These are phyloP conservation scores for Pitta sordida DNA, from an alignment of 2,113 vertebrate species.

Conservation along the genomic window DNA sequence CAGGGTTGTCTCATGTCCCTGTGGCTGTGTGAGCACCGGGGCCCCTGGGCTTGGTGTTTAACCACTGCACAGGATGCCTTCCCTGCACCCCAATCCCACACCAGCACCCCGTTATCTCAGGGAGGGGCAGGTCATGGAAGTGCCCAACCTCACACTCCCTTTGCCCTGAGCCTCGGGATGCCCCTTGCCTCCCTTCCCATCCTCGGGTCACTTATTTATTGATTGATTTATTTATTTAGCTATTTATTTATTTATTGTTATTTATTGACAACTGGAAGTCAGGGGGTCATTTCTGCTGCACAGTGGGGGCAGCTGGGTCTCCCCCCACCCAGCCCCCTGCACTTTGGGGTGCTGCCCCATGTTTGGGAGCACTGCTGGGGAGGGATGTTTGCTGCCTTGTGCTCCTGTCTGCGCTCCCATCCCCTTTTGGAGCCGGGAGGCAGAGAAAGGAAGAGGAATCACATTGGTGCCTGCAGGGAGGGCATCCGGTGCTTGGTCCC, in stretches of 20 bases:
- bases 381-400: neutral
- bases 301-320: neutral
- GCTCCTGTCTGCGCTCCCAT: accelerated
- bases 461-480: neutral
- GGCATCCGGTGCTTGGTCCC: neutral
- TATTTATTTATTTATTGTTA: slow-evolving; percentile 50
- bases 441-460: neutral
- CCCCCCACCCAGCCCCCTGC: neutral
- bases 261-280: slow-evolving; percentile 35
- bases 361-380: neutral
- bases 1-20: accelerated
- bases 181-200: neutral
- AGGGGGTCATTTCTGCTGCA: neutral
- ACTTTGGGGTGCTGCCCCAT: neutral
- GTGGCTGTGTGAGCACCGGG: neutral
- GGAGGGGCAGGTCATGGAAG: neutral
- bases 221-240: neutral
- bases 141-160: neutral
- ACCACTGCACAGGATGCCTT: neutral
- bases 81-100: neutral
- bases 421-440: neutral
- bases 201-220: neutral
- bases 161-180: neutral
- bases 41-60: neutral
- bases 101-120: neutral